These are phyloP conservation scores for Pseudopodoces humilis DNA, from an alignment of 2,113 vertebrate species.

Conservation along the genomic window DNA sequence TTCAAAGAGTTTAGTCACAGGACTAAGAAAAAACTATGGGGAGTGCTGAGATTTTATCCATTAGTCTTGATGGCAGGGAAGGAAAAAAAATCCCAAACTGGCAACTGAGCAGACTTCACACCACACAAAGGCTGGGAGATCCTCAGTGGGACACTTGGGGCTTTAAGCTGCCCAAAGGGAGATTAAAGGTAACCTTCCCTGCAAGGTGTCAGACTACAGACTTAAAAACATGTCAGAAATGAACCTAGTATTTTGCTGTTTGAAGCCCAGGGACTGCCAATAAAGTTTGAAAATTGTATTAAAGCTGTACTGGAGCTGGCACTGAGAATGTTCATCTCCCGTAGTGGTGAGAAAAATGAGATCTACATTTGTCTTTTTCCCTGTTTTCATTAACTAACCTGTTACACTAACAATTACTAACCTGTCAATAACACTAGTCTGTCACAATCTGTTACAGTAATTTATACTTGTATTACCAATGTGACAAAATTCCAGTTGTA, in stretches of 20 bases:
- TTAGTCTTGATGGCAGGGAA: neutral
- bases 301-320: neutral
- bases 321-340: neutral
- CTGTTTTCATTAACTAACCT: neutral
- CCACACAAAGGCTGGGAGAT: neutral
- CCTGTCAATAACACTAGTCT: neutral
- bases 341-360: neutral
- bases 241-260: neutral
- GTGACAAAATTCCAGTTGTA: neutral
- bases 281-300: neutral
- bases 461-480: neutral
- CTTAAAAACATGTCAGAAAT: neutral
- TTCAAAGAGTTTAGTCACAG: neutral
- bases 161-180: neutral
- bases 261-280: neutral
- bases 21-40: neutral
- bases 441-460: neutral
- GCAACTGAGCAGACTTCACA: neutral
- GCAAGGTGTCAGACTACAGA: neutral
- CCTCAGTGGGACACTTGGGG: neutral
- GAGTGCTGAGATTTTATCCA: neutral
- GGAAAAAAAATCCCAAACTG: neutral
- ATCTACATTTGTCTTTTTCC: neutral
- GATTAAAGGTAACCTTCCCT: neutral
- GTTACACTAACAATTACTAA: neutral